phyloP scores from a whole-genome alignment of 2,888 invertebrate genomes.

The Gisinianus flammeolus region DNA sequence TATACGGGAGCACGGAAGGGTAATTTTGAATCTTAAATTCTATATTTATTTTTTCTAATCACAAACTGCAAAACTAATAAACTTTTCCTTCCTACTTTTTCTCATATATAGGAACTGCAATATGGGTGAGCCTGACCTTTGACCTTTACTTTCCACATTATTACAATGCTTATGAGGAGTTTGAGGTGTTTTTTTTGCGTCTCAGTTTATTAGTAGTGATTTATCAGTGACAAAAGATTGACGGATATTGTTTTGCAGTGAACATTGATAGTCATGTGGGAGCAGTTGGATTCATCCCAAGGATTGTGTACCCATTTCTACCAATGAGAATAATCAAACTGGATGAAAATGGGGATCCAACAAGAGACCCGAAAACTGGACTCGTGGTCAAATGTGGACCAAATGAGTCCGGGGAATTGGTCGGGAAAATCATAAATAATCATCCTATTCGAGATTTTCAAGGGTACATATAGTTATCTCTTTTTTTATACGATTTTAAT shows the following conservation, averaged over 20 bases:
- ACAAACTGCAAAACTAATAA: background rate
- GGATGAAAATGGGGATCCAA: slow-evolving; percentile 85
- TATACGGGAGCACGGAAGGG: slow-evolving; percentile 90
- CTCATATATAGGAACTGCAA: slow-evolving; percentile 73
- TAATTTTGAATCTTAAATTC: slow-evolving; percentile 44
- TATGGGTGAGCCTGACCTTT: no score
- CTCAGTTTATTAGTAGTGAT: no score
- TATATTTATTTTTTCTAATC: background rate
- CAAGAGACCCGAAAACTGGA: slow-evolving; percentile 68
- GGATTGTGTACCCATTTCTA: slow-evolving; percentile 91
- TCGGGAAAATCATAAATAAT: slow-evolving; percentile 88
- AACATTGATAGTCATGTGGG: slow-evolving; percentile 92
- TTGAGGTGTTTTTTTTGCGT: no score
- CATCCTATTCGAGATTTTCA: slow-evolving; percentile 91
- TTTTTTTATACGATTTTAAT: no score
- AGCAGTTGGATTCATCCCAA: slow-evolving; percentile 91
- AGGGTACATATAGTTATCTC: slow-evolving; percentile 66
- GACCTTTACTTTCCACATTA: no score
- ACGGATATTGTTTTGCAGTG: slow-evolving; percentile 69
- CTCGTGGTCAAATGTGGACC: slow-evolving; percentile 35
- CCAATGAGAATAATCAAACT: slow-evolving; percentile 92
- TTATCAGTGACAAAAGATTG: no score
- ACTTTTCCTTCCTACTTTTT: slow-evolving; percentile 17
- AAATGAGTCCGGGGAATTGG: slow-evolving; percentile 39
- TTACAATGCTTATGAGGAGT: no score